Evolutionary conservation across 2,888 invertebrate species (phyloP), one percentile per base, ranked within the genome.

Genomic region (Phlogophora meticulosa): DNA sequence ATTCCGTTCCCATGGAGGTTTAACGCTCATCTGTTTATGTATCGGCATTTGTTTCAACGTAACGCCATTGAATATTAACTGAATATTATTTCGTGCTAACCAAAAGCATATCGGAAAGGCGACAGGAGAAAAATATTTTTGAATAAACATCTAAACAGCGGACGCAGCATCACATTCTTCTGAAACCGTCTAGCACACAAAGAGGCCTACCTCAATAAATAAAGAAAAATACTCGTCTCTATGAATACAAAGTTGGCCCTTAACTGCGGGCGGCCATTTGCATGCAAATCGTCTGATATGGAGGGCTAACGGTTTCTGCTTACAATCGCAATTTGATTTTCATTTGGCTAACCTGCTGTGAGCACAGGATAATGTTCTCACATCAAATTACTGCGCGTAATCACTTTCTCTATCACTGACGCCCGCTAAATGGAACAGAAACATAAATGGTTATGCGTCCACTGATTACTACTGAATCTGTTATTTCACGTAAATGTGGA

Each of bases 281-380:
- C 72, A 79, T 76, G 66, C 45, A 70, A 79, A 80, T 82, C 52
- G 42, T 42, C n/a, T 40, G 60, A 79, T 72, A 72, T 62, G 48
- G 62, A 34, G 48, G 64, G 51, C 56, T 61, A 78, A 76, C 72
- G 56, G 63, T 69, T 81, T 70, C 51, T 78, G 82, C 79, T 80
- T 72, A 72, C 76, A 81, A 65, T 63, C 56, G 57, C 48, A 56
- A 76, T 79, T 79, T 75, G 72, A 74, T 76, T 81, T 81, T 78
- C 76, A 72, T 81, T 80, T 72, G 38, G 61, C 63, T 60, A 59
- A 46, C 67, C 74, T 73, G 75, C 61, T 73, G 74, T 20, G 43
- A 52, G 22, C 77, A 73, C 74, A 59, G 61, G 75, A 73, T 76
- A 78, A 76, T 56, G 73, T 66, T 55, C 46, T 43, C 61, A 13